Base-by-base conservation (phyloP, 2,888 invertebrate species). In the Parnassius apollo region DNA sequence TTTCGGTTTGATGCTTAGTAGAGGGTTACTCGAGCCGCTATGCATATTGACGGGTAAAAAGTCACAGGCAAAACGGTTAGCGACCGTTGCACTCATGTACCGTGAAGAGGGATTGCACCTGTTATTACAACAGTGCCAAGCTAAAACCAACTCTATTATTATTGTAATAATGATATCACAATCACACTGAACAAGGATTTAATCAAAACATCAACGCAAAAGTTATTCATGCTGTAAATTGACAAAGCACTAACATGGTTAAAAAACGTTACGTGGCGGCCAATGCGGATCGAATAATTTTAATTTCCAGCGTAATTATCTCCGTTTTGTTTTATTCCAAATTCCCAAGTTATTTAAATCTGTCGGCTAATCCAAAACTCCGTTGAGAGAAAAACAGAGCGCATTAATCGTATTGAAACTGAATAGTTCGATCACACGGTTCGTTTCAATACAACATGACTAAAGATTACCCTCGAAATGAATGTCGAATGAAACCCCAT, bases 41-140 rank as follows among this genome's bases (percentile, higher is more conserved):
- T 59, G 62, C 68, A 70, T 70, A 70, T 65, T 67, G 71, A 71
- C 72, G 68, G 67, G 71, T 71, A 71, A 68, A 72, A 70, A 70
- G 66, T 68, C 67, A 67, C 71, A 69, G 69, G 75, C 69, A 71
- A 82, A 85, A 83, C 88, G 83, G 86, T 82, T 81, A 75, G 66
- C 74, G 82, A 78, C 90, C 86, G 90, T 88, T 89, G 78, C 66
- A 76, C 66, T 68, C 86, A 87, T 71, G 66, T 64, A 85, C 77
- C 90, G 89, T 89, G 86, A 90, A 88, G 76, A 74, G 73, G 74
- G 65, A 62, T 70, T 64, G 71, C 87, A 86, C 82, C 87, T 86
- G 86, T 83, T 83, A 76, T 71, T 68, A 54, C 2, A 8, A 57
- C 53, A 12, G 52, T 48, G 42, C 57, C 57, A 64, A 45, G 49